A percentile compares a stretch with the other conserved stretches of the same genome.
Conservation (phyloP, 1,140 invertebrate species). For the Eriocheir sinensis region DNA sequence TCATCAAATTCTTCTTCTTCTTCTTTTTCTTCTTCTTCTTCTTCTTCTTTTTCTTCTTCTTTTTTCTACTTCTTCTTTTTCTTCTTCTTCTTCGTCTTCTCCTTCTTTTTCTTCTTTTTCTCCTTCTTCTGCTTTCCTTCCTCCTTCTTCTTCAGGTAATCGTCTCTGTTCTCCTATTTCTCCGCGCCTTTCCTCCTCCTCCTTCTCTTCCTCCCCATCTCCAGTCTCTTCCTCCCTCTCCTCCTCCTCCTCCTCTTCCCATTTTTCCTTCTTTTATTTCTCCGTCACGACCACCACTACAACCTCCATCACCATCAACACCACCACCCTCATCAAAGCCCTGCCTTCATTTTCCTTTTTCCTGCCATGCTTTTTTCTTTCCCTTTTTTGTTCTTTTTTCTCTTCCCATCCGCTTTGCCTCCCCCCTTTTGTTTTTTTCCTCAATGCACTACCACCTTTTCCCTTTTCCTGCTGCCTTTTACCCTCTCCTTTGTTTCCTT, state of each 20-base stretch:
- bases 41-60: not conserved
- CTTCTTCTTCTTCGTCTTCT: not conserved
- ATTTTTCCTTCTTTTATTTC: not conserved
- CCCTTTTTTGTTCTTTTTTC: slow-evolving; percentile 11
- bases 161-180: not conserved
- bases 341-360: not conserved
- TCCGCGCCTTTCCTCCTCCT: not conserved
- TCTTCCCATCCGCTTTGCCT: not conserved
- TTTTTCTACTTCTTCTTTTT: not conserved
- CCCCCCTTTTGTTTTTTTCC: not conserved
- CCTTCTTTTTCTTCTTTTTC: not conserved
- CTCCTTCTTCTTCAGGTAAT: not conserved
- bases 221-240: not conserved
- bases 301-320: not conserved
- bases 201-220: no score
- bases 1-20: not conserved
- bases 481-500: not conserved
- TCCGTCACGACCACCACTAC: not conserved
- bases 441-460: not conserved
- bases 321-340: no score
- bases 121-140: not conserved
- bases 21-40: not conserved
- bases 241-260: not conserved
- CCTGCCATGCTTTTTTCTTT: slow-evolving; percentile 5
- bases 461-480: not conserved